Evolutionary conservation across 2,797 vertebrate species (phyloP), one percentile per base, ranked within the genome.

Genomic region (Synanceia verrucosa): DNA sequence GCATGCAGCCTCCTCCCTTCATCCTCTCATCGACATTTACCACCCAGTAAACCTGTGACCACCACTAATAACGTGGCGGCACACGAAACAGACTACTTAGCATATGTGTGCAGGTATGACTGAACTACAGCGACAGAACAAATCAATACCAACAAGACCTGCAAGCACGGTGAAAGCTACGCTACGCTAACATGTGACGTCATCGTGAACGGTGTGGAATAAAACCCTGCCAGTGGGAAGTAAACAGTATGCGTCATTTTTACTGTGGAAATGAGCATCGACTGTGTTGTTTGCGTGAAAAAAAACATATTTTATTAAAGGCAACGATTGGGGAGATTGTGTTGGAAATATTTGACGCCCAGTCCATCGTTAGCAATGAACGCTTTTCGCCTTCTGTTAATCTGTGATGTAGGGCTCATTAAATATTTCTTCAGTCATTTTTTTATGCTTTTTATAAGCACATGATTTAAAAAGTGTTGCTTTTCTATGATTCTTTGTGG

Each of bases 161-260:
- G 58, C 9, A 43, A 74, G 43, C 69, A 26, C 23, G 19, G 13
- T 31, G 5, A 61, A 58, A 81, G 72, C 65, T 76, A 55, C 14
- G 19, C 75, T 44, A 64, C n/a, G n/a, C n/a, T n/a, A n/a, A n/a
- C n/a, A 63, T 2, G 44, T 37, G 63, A 71, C 68, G 50, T 76
- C 72, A 43, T 60, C 29, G 51, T 56, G 23, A 65, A 48, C 12
- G 6, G 34, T 61, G 16, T 57, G 31, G 34, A 83, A 82, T 58
- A 64, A 76, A 76, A 75, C 33, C 44, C 69, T 67, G 64, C 47
- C 62, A 66, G 69, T 78, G 69, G 62, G 65, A 23, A 73, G 75
- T 50, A 26, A 82, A 78, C 66, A 52, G 46, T 47, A 59, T 24
- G 47, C 8, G 9, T 70, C 34, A 59, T 47, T 36, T 69, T 62